Percentiles rank a stretch among this genome's conserved stretches.
Evolutionary conservation across 2,888 invertebrate species (phyloP).

Genomic region (Blastobasis lacticolella): DNA sequence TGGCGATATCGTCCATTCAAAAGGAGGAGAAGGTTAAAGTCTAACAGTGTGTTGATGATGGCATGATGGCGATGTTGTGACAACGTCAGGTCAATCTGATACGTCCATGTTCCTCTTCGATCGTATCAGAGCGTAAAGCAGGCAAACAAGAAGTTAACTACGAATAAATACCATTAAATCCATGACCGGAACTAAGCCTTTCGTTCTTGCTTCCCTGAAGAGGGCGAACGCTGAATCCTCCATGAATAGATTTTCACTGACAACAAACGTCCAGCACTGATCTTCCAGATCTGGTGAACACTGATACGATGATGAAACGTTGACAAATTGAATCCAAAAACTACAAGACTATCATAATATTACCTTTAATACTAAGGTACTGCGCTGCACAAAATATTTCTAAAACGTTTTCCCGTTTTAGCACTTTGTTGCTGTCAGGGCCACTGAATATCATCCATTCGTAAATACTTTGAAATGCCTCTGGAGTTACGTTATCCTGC

Average conservation of each 20-base stretch:
- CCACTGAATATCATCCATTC: slow-evolving; percentile 85
- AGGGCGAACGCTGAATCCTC: slow-evolving; percentile 85
- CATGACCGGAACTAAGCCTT: slow-evolving; percentile 75
- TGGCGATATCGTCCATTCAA: too few relatives aligned
- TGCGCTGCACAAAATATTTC: slow-evolving; percentile 83
- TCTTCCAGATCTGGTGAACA: slow-evolving; percentile 76
- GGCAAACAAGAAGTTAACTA: too few relatives aligned
- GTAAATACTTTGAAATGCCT: slow-evolving; percentile 82
- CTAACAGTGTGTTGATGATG: too few relatives aligned
- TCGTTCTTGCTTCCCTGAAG: slow-evolving; percentile 75
- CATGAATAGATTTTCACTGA: slow-evolving; percentile 78
- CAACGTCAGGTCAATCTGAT: too few relatives aligned
- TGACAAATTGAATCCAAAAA: neutral
- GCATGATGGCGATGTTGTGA: too few relatives aligned
- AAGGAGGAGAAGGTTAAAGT: too few relatives aligned
- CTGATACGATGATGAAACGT: neutral
- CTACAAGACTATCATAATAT: neutral
- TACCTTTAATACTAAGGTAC: slow-evolving; percentile 80
- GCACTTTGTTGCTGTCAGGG: slow-evolving; percentile 76
- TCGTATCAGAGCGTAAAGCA: too few relatives aligned
- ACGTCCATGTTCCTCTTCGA: too few relatives aligned
- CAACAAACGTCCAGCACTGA: slow-evolving; percentile 85
- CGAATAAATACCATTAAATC: slow-evolving; percentile 74
- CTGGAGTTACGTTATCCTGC: slow-evolving; percentile 59
- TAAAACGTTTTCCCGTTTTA: slow-evolving; percentile 80